A percentile compares a stretch with the other conserved stretches of the same genome.
These are phyloP conservation scores for Yoshiicerus persimilis DNA, from an alignment of 1,140 invertebrate genomes.

Conservation along the genomic window DNA sequence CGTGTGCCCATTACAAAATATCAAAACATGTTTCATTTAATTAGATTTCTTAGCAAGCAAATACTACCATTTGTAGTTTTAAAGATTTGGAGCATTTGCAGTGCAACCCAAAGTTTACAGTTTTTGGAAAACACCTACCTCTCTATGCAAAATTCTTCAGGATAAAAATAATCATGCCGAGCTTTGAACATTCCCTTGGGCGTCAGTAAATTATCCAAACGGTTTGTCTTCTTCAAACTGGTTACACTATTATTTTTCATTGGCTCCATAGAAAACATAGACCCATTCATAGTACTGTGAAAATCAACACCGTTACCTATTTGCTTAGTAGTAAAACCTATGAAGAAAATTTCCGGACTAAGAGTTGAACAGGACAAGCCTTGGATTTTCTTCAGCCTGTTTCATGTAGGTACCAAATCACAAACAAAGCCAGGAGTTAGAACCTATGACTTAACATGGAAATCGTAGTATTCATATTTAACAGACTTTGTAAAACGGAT, in stretches of 20 bases:
- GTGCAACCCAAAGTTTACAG: too few species aligned
- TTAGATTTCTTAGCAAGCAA: too few species aligned
- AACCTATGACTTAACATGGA: too few species aligned
- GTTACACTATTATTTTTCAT: not conserved
- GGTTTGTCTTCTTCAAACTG: not conserved
- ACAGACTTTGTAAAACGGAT: too few species aligned
- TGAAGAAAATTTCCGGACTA: not conserved
- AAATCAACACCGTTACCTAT: not conserved
- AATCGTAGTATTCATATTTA: too few species aligned
- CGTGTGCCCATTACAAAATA: not conserved
- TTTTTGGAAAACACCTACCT: not conserved
- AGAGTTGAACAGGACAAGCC: not conserved
- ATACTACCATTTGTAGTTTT: too few species aligned
- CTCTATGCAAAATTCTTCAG: not conserved
- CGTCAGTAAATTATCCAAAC: not conserved
- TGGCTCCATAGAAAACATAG: not conserved
- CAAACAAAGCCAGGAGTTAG: not conserved
- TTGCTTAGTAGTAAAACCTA: not conserved
- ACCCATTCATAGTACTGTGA: not conserved
- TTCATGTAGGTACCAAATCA: too few species aligned
- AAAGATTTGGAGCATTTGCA: too few species aligned
- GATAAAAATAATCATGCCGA: not conserved
- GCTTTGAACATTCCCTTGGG: not conserved
- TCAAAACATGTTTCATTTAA: not conserved
- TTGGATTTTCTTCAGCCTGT: not conserved